These are phyloP conservation scores for Melanostigma gelatinosum DNA, from an alignment of 2,113 vertebrate species.

Conservation along the genomic window DNA sequence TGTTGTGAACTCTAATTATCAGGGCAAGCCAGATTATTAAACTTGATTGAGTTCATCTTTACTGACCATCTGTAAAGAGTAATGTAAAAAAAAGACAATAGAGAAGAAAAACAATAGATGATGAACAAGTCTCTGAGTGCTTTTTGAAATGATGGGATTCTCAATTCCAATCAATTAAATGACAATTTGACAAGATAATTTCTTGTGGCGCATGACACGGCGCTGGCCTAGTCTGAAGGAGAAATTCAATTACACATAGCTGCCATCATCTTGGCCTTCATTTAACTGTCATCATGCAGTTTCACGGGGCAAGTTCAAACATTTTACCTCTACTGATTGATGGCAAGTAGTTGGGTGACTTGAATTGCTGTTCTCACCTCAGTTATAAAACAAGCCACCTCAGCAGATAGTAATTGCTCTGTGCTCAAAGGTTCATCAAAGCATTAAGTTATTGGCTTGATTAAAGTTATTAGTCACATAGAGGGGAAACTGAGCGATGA, in stretches of 20 bases:
- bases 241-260: slow-evolving; percentile 70
- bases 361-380: slow-evolving; percentile 76
- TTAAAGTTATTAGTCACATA: slow-evolving; percentile 79
- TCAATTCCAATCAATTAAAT: slow-evolving; percentile 50
- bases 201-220: slow-evolving; percentile 27
- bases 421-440: slow-evolving; percentile 79
- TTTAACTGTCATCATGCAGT: slow-evolving; percentile 69
- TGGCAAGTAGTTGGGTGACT: slow-evolving; percentile 66
- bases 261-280: slow-evolving; percentile 66
- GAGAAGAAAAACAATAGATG: slow-evolving; percentile 7
- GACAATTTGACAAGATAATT: slow-evolving; percentile 47
- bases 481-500: slow-evolving; percentile 42
- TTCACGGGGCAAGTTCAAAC: slow-evolving; percentile 73
- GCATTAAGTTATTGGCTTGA: slow-evolving; percentile 81
- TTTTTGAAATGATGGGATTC: slow-evolving; percentile 34
- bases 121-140: slow-evolving; percentile 1
- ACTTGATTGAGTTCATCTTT: not conserved
- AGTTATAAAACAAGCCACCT: slow-evolving; percentile 78
- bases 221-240: slow-evolving; percentile 55
- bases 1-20: not conserved
- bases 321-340: slow-evolving; percentile 79
- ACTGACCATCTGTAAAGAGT: not conserved
- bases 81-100: not conserved
- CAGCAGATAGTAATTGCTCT: slow-evolving; percentile 83
- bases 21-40: not conserved